A percentile compares a stretch with the other conserved stretches of the same genome.
These are phyloP conservation scores for Callaeas wilsoni DNA, from an alignment of 2,113 vertebrate species.

Conservation along the genomic window DNA sequence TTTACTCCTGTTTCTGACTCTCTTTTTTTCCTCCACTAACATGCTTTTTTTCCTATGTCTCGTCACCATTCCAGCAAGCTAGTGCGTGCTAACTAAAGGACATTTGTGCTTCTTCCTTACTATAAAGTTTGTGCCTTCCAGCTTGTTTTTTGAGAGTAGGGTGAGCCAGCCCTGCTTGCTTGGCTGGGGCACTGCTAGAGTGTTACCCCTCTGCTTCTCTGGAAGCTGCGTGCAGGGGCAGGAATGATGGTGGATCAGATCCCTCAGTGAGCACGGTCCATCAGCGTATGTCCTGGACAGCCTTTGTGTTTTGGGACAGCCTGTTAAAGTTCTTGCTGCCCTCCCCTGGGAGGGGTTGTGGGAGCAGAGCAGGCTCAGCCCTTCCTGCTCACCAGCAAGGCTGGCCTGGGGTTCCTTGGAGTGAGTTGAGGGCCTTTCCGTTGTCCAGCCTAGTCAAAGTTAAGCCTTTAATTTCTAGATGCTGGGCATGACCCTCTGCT, in stretches of 20 bases:
- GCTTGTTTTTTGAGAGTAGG: neutral
- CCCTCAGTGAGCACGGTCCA: neutral
- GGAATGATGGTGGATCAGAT: neutral
- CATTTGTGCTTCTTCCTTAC: neutral
- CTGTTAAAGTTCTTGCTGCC: neutral
- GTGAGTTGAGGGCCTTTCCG: neutral
- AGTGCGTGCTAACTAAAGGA: neutral
- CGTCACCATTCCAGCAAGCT: neutral
- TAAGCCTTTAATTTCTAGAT: neutral
- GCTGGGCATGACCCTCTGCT: neutral
- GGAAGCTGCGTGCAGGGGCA: neutral
- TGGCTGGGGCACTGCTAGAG: neutral
- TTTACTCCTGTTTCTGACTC: slow-evolving; percentile 59
- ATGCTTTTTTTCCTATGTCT: neutral
- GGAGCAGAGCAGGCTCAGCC: neutral
- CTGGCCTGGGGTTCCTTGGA: no score
- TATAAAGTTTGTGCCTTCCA: neutral
- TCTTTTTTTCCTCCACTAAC: slow-evolving; percentile 1
- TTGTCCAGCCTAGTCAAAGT: neutral
- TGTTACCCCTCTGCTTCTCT: neutral
- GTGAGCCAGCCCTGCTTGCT: neutral
- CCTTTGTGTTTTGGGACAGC: neutral
- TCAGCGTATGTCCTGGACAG: neutral
- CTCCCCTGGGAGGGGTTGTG: neutral
- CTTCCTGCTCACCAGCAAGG: neutral